Evolutionary conservation across 2,888 invertebrate species (phyloP).

Genomic region (Periphyllus acericola): DNA sequence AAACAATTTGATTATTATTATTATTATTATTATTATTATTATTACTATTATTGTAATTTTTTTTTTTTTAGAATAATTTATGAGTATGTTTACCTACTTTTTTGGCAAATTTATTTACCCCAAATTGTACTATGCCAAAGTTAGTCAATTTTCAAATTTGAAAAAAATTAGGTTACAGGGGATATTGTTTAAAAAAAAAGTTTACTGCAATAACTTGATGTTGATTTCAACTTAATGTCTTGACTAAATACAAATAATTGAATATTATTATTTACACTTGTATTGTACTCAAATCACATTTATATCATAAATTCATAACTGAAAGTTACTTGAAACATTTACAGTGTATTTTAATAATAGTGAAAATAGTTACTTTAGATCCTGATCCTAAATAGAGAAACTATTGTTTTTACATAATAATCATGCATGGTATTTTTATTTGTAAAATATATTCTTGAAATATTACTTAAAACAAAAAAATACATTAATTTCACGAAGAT

Average conservation of each 20-base stretch:
- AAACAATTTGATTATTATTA: conserved; percentile 50
- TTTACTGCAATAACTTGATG: conserved; percentile 25
- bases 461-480: no score
- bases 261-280: not conserved
- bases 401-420: no score
- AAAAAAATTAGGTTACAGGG: conserved; percentile 46
- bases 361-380: no score
- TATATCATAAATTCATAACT: not conserved
- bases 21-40: conserved; percentile 22
- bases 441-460: no score
- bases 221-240: conserved; percentile 22
- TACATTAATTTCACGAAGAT: no score
- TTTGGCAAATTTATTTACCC: conserved; percentile 19
- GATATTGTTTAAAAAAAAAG: conserved; percentile 21
- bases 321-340: no score
- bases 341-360: no score
- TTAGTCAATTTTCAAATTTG: conserved; percentile 51
- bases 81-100: conserved; percentile 7
- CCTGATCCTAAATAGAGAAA: no score
- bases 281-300: not conserved
- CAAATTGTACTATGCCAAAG: conserved; percentile 36
- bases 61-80: conserved; percentile 49
- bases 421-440: no score
- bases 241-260: conserved; percentile 25
- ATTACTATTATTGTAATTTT: conserved; percentile 21